These are phyloP conservation scores for Equus quagga DNA, from an alignment of 2,113 vertebrate genomes.

Conservation along the genomic window DNA sequence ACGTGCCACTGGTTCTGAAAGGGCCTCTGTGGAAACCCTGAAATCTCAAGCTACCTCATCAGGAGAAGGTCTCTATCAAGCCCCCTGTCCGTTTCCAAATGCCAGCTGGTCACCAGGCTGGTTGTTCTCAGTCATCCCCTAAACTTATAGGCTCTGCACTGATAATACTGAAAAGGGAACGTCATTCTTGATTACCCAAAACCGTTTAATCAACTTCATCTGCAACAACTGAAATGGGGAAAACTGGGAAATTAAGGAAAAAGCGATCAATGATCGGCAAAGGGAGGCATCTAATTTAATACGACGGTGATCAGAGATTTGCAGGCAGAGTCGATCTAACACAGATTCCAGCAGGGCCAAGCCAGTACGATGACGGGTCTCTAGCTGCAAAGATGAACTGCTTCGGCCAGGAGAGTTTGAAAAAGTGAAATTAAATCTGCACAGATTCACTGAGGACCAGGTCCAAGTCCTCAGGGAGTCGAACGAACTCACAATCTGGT, in stretches of 20 bases:
- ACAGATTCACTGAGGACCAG: not conserved
- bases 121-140: not conserved
- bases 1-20: not conserved
- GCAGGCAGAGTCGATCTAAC: constrained; percentile 46
- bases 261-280: not conserved
- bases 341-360: not conserved
- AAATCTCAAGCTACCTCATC: not conserved
- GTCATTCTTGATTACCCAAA: not conserved
- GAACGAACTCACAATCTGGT: not conserved
- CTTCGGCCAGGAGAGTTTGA: not conserved
- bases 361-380: not conserved
- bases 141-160: too few relatives aligned
- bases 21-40: not conserved
- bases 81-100: not conserved
- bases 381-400: not conserved
- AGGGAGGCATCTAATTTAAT: not conserved
- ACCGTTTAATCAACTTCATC: not conserved
- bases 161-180: not conserved
- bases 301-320: not conserved
- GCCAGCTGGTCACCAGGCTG: not conserved
- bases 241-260: constrained; percentile 57
- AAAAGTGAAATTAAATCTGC: not conserved
- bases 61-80: fast-evolving
- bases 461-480: too few relatives aligned
- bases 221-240: not conserved